Evolutionary conservation across 2,797 vertebrate species (phyloP).

Genomic region (Xenopus petersii): DNA sequence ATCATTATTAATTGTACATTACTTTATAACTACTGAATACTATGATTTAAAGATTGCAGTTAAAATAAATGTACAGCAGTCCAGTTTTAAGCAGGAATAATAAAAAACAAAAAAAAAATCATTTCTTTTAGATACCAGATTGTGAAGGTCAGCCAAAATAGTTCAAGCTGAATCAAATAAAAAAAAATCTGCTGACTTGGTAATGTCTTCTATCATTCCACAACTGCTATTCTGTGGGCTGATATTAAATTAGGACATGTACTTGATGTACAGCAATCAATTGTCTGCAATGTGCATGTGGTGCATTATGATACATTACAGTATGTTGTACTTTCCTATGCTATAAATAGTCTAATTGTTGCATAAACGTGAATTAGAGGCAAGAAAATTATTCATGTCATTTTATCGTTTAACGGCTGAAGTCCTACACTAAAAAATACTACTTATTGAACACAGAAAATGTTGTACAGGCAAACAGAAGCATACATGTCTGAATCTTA

Average conservation of each 20-base stretch:
- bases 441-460: too few species aligned
- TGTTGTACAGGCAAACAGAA: too few species aligned
- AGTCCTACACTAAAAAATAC: slow-evolving; percentile 44
- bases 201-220: neutral
- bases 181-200: neutral
- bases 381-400: slow-evolving; percentile 42
- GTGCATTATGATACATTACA: slow-evolving; percentile 15
- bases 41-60: too few species aligned
- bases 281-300: neutral
- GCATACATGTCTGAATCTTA: too few species aligned
- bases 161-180: neutral
- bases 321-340: neutral
- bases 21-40: too few species aligned
- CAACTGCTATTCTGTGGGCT: neutral
- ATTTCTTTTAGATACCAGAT: too few species aligned
- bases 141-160: too few species aligned
- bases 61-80: too few species aligned
- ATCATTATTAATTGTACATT: too few species aligned
- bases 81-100: too few species aligned
- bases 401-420: slow-evolving; percentile 36
- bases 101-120: too few species aligned
- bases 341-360: slow-evolving; percentile 26
- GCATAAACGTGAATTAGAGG: slow-evolving; percentile 35
- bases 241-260: slow-evolving; percentile 15
- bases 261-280: neutral